phyloP scores from a whole-genome alignment of 2,797 vertebrate genomes.

The Brotula barbata region DNA sequence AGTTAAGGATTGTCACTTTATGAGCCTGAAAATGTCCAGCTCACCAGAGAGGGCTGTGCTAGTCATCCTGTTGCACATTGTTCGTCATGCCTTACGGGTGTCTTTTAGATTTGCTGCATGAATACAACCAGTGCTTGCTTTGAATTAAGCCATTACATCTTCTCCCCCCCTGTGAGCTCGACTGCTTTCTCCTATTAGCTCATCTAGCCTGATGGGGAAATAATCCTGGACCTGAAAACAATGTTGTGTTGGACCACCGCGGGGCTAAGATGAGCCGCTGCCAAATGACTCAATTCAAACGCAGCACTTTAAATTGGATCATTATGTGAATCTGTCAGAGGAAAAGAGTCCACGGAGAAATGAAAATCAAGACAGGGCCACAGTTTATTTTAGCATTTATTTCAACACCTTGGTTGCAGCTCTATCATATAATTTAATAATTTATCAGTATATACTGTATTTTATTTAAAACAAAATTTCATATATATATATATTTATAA shows the following conservation, averaged over 20 bases:
- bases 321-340: conserved; percentile 49
- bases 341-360: conserved; percentile 45
- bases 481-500: conserved; percentile 51
- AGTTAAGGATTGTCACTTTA: conserved; percentile 35
- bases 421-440: conserved; percentile 75
- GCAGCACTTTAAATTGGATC: conserved; percentile 54
- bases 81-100: conserved; percentile 36
- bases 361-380: conserved; percentile 61
- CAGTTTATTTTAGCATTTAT: conserved; percentile 79
- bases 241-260: conserved; percentile 44
- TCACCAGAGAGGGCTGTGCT: conserved; percentile 25
- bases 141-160: conserved; percentile 61
- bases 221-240: conserved; percentile 61
- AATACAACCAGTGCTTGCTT: conserved; percentile 53
- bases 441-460: conserved; percentile 75
- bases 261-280: conserved; percentile 46
- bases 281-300: conserved; percentile 64
- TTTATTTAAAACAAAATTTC: conserved; percentile 78
- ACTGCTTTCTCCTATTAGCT: conserved; percentile 62
- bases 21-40: conserved; percentile 34
- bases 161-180: conserved; percentile 43
- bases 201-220: conserved; percentile 59
- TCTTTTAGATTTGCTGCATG: conserved; percentile 42
- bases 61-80: conserved; percentile 39
- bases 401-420: conserved; percentile 80